Evolutionary conservation across 2,888 invertebrate genomes (phyloP).

Genomic region (Apomyelois bistriatella): DNA sequence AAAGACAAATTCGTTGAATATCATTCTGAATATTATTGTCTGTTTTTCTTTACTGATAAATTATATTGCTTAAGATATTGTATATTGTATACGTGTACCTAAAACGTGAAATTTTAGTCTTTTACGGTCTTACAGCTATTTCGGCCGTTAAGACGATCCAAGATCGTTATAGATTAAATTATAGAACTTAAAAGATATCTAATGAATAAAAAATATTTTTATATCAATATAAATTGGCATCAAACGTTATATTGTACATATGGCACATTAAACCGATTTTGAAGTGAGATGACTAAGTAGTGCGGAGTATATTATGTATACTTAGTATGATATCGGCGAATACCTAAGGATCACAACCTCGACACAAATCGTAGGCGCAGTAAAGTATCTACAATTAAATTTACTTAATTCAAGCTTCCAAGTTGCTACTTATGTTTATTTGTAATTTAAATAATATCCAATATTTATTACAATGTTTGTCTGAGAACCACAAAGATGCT

Average conservation of each 20-base stretch:
- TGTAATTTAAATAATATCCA: not conserved
- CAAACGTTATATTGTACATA: too few species aligned
- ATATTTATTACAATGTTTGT: not conserved
- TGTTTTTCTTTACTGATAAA: too few species aligned
- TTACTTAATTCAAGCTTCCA: slow-evolving; percentile 41
- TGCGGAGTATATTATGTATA: slow-evolving; percentile 26
- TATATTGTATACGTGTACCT: too few species aligned
- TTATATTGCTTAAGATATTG: too few species aligned
- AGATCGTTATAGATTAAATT: too few species aligned
- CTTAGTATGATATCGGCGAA: slow-evolving; percentile 43
- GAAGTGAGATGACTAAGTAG: slow-evolving; percentile 21
- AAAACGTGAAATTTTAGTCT: too few species aligned
- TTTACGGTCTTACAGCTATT: too few species aligned
- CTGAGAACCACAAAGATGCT: too few species aligned
- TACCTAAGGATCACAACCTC: slow-evolving; percentile 61
- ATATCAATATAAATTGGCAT: not conserved
- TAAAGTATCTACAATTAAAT: slow-evolving; percentile 58
- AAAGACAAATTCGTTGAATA: too few species aligned
- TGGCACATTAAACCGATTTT: not conserved
- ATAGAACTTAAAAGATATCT: too few species aligned
- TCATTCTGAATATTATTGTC: too few species aligned
- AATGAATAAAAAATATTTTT: not conserved
- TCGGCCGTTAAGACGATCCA: too few species aligned
- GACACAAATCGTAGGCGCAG: slow-evolving; percentile 67
- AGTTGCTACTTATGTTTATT: slow-evolving; percentile 19